phyloP scores from a whole-genome alignment of 2,888 invertebrate genomes.

The Apotomis capreana region DNA sequence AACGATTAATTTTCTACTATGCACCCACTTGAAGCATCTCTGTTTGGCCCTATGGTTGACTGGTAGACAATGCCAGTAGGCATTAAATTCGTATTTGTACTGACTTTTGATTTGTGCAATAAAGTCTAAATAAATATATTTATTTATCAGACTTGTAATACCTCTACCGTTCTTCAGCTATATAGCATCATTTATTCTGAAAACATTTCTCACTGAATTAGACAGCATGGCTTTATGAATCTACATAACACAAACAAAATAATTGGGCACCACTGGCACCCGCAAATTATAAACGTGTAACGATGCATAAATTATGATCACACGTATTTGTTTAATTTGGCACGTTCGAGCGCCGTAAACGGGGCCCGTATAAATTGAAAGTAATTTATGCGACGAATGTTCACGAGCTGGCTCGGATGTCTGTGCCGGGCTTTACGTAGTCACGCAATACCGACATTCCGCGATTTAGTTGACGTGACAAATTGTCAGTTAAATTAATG shows the following conservation, averaged over 20 bases:
- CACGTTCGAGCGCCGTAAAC: constrained; percentile 62
- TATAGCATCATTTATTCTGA: neutral
- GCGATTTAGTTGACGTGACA: constrained; percentile 56
- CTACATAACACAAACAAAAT: constrained; percentile 26
- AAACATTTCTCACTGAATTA: constrained; percentile 8
- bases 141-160: too few relatives aligned
- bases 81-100: too few relatives aligned
- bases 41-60: too few relatives aligned
- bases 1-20: too few relatives aligned
- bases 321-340: constrained; percentile 69
- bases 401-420: constrained; percentile 68
- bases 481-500: constrained; percentile 45
- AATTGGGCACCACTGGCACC: constrained; percentile 25
- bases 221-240: constrained; percentile 20
- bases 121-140: too few relatives aligned
- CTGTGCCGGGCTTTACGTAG: constrained; percentile 58
- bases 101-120: too few relatives aligned
- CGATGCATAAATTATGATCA: constrained; percentile 58
- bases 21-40: too few relatives aligned
- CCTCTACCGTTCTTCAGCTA: too few relatives aligned
- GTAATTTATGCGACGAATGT: constrained; percentile 76
- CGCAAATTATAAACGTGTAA: constrained; percentile 48
- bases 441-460: constrained; percentile 79
- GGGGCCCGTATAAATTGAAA: constrained; percentile 61
- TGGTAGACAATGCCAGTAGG: too few relatives aligned